Evolutionary conservation across 2,113 vertebrate genomes (phyloP).

Genomic region (Siphamia tubifer): DNA sequence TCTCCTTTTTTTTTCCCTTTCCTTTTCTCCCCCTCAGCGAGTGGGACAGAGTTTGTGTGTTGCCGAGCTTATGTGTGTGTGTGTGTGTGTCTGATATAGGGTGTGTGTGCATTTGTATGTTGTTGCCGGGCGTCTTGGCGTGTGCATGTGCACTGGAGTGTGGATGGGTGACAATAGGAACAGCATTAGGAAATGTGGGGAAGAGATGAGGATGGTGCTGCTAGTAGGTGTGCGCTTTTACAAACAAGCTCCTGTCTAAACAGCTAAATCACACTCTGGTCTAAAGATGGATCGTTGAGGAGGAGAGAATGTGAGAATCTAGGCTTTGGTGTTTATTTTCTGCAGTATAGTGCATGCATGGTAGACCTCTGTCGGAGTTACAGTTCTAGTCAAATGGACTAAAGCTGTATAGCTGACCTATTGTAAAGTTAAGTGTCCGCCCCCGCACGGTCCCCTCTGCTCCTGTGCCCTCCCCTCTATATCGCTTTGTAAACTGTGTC

Average conservation of each 20-base stretch:
- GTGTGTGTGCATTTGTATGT: constrained; percentile 19
- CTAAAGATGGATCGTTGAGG: constrained; percentile 40
- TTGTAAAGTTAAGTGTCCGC: constrained; percentile 77
- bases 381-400: constrained; percentile 59
- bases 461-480: constrained; percentile 60
- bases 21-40: constrained; percentile 79
- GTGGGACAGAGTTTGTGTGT: constrained; percentile 76
- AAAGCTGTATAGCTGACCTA: constrained; percentile 76
- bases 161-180: constrained; percentile 75
- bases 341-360: neutral
- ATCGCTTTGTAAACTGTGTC: constrained; percentile 84
- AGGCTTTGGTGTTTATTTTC: constrained; percentile 8
- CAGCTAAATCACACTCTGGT: constrained; percentile 60
- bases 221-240: constrained; percentile 57
- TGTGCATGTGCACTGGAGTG: constrained; percentile 70
- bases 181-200: constrained; percentile 76
- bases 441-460: constrained; percentile 48
- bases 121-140: constrained; percentile 37
- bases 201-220: constrained; percentile 70
- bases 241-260: constrained; percentile 75
- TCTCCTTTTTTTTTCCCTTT: constrained; percentile 71
- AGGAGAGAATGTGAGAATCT: constrained; percentile 22
- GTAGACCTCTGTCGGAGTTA: constrained; percentile 14
- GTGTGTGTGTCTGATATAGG: constrained; percentile 30
- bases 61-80: constrained; percentile 28